Evolutionary conservation across 2,888 invertebrate genomes (phyloP), one percentile per base, ranked within the genome.

Genomic region (Congeria kusceri): DNA sequence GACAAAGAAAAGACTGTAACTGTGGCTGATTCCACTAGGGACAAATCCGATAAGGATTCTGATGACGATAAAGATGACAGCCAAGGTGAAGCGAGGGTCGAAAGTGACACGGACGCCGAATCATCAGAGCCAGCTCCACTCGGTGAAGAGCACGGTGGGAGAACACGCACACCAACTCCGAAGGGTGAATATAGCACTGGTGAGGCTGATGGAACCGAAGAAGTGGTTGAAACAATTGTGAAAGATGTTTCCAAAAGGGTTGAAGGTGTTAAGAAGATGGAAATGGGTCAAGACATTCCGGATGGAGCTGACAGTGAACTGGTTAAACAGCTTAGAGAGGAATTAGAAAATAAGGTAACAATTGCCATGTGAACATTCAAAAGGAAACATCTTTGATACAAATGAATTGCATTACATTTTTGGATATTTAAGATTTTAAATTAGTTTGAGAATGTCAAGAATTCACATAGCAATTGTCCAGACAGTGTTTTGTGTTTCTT

Each of bases 61-160:
- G 75, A 79, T 74, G 79, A 76, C 62, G 74, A 76, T 56, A 68
- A 77, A 28, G 73, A 62, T 68, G 66, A 61, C 44, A 58, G 65
- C 23, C 59, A 59, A 53, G 74, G 67, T 74, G 79, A 75, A 11
- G 67, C 76, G 29, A 44, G 53, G 46, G 18, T 47, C n/a, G 58
- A 47, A 32, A 39, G 39, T 39, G 11, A 15, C 39, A 39, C 39
- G 3, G 11, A 15, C 15, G 58, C 27, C 9, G 28, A 28, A 53
- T 15, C 63, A 18, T 28, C 62, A 15, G 56, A 63, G 18, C 18
- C 32, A 32, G 28, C 49, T 7, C 27, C 46, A 53, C 27, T 23
- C 46, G 23, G 58, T 15, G 61, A 63, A 20, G 63, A 70, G 32
- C 63, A 70, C 9, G 39, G 39, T 39, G 39, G 32, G 32, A 32